These are phyloP conservation scores for Apodemia zela DNA, from an alignment of 2,888 invertebrate species.

Conservation along the genomic window DNA sequence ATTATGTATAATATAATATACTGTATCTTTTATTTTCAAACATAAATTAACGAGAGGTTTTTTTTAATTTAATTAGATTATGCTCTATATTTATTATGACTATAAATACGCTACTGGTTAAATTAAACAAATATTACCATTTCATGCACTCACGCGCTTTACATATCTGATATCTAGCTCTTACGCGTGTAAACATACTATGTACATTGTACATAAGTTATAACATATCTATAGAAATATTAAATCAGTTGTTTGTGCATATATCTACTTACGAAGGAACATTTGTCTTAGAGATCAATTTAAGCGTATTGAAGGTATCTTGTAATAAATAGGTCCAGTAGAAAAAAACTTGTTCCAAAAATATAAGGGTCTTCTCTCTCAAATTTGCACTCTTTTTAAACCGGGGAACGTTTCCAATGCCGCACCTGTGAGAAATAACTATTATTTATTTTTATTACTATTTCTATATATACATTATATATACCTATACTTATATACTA, in stretches of 20 bases:
- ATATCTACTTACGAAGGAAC: slow-evolving; percentile 9
- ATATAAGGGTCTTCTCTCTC: slow-evolving; percentile 51
- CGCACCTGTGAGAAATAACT: slow-evolving; percentile 51
- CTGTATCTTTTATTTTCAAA: no score
- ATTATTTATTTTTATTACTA: no score
- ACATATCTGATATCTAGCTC: background rate
- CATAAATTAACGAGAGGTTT: no score
- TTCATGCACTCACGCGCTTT: no score
- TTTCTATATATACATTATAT: no score
- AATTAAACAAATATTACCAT: no score
- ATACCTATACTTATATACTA: no score
- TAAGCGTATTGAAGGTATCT: slow-evolving; percentile 67
- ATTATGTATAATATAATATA: no score
- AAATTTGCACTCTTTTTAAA: slow-evolving; percentile 40
- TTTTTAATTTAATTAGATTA: no score
- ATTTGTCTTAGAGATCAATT: slow-evolving; percentile 45
- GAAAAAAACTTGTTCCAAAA: slow-evolving; percentile 69
- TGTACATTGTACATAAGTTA: background rate
- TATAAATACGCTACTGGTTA: no score
- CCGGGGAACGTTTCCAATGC: slow-evolving; percentile 58
- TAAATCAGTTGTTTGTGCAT: background rate
- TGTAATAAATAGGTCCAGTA: slow-evolving; percentile 51
- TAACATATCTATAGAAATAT: background rate
- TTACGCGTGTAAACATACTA: background rate
- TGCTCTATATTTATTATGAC: no score